These are phyloP conservation scores for Callinectes sapidus DNA, from an alignment of 2,888 invertebrate genomes.

Conservation along the genomic window DNA sequence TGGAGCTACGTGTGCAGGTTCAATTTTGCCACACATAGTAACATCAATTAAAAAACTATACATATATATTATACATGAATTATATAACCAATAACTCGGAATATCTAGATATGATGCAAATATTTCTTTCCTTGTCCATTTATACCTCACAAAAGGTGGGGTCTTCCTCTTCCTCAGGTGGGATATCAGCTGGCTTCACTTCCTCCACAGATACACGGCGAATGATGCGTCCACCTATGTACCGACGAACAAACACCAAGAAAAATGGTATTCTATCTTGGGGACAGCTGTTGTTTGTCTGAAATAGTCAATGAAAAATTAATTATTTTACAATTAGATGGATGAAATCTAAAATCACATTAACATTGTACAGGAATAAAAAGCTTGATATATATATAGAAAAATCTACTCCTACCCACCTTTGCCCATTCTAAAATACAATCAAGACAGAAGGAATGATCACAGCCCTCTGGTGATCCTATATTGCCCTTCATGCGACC, in stretches of 20 bases:
- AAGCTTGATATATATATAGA: neutral
- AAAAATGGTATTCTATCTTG: slow-evolving; percentile 69
- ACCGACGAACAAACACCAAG: slow-evolving; percentile 63
- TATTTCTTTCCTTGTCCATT: neutral
- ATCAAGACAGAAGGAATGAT: slow-evolving; percentile 91
- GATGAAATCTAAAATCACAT: neutral
- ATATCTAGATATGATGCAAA: neutral
- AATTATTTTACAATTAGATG: neutral
- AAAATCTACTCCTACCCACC: slow-evolving; percentile 75
- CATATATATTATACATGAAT: neutral
- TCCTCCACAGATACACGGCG: slow-evolving; percentile 58
- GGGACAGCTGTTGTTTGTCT: slow-evolving; percentile 71
- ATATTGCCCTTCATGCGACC: slow-evolving; percentile 85
- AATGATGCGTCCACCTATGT: slow-evolving; percentile 63
- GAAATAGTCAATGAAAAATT: neutral
- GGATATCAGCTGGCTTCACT: slow-evolving; percentile 73
- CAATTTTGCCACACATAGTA: neutral
- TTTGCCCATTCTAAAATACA: slow-evolving; percentile 96
- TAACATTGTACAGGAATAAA: neutral
- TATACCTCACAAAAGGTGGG: slow-evolving; percentile 85
- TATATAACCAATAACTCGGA: neutral
- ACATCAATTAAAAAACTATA: neutral
- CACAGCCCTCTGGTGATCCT: slow-evolving; percentile 90
- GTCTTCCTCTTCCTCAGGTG: slow-evolving; percentile 78
- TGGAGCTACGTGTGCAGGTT: neutral